Base-by-base conservation (phyloP, 2,888 invertebrate genomes). In the Mechanitis mazaeus region DNA sequence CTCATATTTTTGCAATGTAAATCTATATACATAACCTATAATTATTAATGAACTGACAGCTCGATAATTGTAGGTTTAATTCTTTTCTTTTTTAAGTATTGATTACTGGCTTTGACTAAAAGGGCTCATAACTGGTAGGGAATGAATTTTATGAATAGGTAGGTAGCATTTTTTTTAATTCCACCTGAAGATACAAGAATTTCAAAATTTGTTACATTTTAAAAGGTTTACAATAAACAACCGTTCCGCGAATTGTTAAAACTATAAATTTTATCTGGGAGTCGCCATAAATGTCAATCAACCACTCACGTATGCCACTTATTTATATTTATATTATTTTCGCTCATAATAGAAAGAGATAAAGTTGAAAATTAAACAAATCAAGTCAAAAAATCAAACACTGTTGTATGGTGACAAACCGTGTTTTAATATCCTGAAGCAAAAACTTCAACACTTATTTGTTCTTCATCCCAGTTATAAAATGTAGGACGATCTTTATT, bases 191-290 rank as follows among this genome's bases (percentile, higher is more conserved):
- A 20, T 20, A 20, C 20, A 20, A 20, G 20, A 20, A 20, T 20
- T 67, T 63, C 70, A 72, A 77, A 79, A 79, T 79, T 78, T 72
- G 72, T 69, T 69, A 71, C 7, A 75, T 64, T 62, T 62, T 76
- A 84, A 81, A 76, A 79, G 80, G 75, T 78, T 76, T 75, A 77
- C 77, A 79, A 42, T 78, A 79, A 80, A 78, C 78, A 74, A 71
- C 64, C 74, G 78, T 89, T 87, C 87, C 74, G 85, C 84, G 88
- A 88, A 88, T 84, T 83, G 72, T 72, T 64, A 74, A 69, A 74
- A 75, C 75, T 79, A 83, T 87, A 87, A 86, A 86, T 83, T 81
- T 76, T 74, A 74, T 78, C 79, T 75, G 75, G 76, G 75, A 75
- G 69, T 73, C 69, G 70, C 75, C 80, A 73, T 84, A 83, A 85